phyloP scores from a whole-genome alignment of 2,113 vertebrate genomes.

The Pygoscelis antarcticus region DNA sequence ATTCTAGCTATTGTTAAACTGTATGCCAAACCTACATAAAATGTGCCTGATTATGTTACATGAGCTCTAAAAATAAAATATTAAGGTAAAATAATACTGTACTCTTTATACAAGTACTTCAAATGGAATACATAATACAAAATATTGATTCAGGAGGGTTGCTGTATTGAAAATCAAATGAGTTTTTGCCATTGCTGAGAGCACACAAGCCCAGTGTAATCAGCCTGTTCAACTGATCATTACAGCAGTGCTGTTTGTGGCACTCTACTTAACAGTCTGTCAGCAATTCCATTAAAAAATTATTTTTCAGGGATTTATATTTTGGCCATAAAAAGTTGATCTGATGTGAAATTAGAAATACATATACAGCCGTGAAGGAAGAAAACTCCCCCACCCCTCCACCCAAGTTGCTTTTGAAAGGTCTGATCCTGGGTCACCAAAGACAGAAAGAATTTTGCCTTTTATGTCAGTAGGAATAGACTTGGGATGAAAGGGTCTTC shows the following conservation, averaged over 20 bases:
- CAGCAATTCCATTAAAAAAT: conserved; percentile 10
- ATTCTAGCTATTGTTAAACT: not conserved
- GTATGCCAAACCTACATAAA: not conserved
- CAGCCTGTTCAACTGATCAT: conserved; percentile 63
- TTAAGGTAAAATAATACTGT: not conserved
- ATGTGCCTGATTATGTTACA: not conserved
- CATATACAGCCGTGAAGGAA: not conserved
- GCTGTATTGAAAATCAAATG: conserved; percentile 59
- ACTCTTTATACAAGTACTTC: conserved; percentile 18
- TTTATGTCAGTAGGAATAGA: not conserved
- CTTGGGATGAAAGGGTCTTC: not conserved
- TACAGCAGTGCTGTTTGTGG: conserved; percentile 44
- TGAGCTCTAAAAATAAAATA: conserved; percentile 44
- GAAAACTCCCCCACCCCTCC: not conserved
- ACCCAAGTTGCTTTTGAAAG: not conserved
- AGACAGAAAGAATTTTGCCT: not conserved
- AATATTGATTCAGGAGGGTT: conserved; percentile 63
- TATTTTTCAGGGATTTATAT: conserved; percentile 18
- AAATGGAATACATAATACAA: conserved; percentile 55
- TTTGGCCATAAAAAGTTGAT: not conserved
- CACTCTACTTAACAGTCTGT: conserved; percentile 37
- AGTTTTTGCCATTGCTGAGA: conserved; percentile 58
- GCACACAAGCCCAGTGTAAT: conserved; percentile 43
- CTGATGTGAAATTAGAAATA: not conserved
- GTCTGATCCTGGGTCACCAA: not conserved